phyloP scores from a whole-genome alignment of 2,888 invertebrate genomes.

The Papilio demoleus region DNA sequence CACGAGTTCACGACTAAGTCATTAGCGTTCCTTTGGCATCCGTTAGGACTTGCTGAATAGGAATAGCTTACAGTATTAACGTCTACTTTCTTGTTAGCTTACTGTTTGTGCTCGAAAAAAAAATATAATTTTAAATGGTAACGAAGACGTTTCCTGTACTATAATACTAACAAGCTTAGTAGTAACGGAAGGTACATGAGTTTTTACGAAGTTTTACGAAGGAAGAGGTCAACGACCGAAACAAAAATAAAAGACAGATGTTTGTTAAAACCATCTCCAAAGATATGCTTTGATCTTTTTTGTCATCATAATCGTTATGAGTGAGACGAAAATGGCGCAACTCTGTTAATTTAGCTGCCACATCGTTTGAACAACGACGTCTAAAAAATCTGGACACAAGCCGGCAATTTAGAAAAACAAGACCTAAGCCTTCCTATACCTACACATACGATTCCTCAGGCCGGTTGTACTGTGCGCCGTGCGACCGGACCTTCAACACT shows the following conservation, averaged over 20 bases:
- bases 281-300: neutral
- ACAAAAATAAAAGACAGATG: neutral
- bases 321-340: too few species aligned
- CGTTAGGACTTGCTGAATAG: neutral
- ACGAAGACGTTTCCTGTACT: neutral
- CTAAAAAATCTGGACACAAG: too few species aligned
- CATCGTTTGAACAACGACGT: too few species aligned
- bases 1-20: slow-evolving; percentile 6
- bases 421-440: too few species aligned
- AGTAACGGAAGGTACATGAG: too few species aligned
- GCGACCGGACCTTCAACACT: too few species aligned
- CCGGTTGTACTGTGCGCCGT: too few species aligned
- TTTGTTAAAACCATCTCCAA: neutral
- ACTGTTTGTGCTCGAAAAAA: neutral
- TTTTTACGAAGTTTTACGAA: too few species aligned
- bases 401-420: too few species aligned
- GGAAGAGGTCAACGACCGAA: neutral
- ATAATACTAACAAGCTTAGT: neutral
- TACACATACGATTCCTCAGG: too few species aligned
- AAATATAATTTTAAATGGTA: neutral
- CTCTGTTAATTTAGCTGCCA: too few species aligned
- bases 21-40: neutral
- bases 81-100: neutral
- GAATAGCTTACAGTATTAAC: slow-evolving; percentile 2
- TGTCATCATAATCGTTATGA: too few species aligned